Evolutionary conservation across 2,888 invertebrate species (phyloP), one percentile per base, ranked within the genome.

Genomic region (Coelopa pilipes): DNA sequence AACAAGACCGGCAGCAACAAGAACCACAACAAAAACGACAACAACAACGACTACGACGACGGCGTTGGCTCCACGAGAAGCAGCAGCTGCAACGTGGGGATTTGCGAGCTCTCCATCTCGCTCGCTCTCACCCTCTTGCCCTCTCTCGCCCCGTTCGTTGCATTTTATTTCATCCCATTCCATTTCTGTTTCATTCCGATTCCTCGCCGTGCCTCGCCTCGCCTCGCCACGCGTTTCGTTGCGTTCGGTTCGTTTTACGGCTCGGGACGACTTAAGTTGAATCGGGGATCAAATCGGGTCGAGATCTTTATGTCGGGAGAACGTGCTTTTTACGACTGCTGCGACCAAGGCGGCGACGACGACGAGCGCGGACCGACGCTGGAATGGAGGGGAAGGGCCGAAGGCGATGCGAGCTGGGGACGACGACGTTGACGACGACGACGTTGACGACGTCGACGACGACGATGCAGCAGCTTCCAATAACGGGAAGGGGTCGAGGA

Each of bases 301-400:
- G 70, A 70, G 70, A 70, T 70, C 70, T 70, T 70, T 70, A 72
- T 72, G 72, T 72, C 67, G 59, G 50, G 59, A 59, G 50, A 72
- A 72, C 72, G 72, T 72, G 72, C 72, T 72, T 66, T 72, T 72
- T 67, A 63, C 70, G n/a, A n/a, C n/a, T n/a, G n/a, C n/a, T n/a
- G n/a, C n/a, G n/a, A n/a, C n/a, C n/a, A n/a, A n/a, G n/a, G n/a
- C n/a, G n/a, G n/a, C n/a, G n/a, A n/a, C n/a, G n/a, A n/a, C n/a
- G 34, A 34, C 34, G 34, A 34, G 34, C 34, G 34, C 34, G 4
- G 34, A 34, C 34, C 34, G 34, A 34, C 34, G 34, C n/a, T n/a
- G n/a, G n/a, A n/a, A n/a, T n/a, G n/a, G n/a, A n/a, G 62, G 50
- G 60, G 49, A 21, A 49, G 7, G 19, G 24, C 50, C 45, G 50